These are phyloP conservation scores for Heteronetta atricapilla DNA, from an alignment of 2,113 vertebrate genomes.

Conservation along the genomic window DNA sequence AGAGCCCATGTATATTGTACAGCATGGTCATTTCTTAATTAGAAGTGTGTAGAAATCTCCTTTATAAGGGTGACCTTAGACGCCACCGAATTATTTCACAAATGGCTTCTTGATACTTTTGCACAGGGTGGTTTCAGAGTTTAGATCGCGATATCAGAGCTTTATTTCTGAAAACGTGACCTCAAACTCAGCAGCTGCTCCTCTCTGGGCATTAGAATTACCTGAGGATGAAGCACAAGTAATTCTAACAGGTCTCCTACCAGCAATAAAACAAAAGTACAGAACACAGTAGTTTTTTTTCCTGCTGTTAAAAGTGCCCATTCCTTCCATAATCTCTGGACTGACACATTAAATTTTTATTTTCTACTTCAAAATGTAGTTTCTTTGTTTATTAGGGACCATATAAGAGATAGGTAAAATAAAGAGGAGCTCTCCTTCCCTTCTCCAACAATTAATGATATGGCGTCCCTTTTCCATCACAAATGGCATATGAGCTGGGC, in stretches of 20 bases:
- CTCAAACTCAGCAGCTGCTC: not conserved
- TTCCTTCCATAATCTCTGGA: not conserved
- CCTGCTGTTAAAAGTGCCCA: not conserved
- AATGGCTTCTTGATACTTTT: not conserved
- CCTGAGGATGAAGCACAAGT: constrained; percentile 15
- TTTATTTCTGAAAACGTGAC: constrained; percentile 25
- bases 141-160: not conserved
- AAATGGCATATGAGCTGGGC: constrained; percentile 28
- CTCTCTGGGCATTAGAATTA: not conserved
- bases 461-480: constrained; percentile 8
- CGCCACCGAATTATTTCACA: not conserved
- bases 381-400: constrained; percentile 28
- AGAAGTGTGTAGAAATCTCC: not conserved
- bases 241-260: not conserved
- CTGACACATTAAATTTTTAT: not conserved
- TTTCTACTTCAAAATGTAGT: not conserved
- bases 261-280: not conserved
- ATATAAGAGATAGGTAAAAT: constrained; percentile 16
- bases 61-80: not conserved
- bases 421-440: not conserved
- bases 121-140: not conserved
- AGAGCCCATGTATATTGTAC: not conserved
- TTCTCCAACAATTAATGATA: not conserved
- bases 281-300: not conserved
- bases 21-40: not conserved